Conservation (phyloP, 2,113 vertebrate species). For the Indicator indicator region DNA sequence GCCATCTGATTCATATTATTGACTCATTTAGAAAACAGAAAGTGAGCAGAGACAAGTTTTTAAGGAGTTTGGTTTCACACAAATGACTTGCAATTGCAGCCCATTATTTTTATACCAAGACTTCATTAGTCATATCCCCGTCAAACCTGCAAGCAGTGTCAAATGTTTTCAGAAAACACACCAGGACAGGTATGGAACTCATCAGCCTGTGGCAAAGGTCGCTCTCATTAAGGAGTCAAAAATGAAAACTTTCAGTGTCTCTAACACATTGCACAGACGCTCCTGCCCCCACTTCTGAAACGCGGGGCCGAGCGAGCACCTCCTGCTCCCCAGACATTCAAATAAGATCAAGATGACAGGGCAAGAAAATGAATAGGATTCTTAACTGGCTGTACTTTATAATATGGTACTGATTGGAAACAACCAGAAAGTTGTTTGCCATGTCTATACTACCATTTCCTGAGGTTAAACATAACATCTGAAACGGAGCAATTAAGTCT, state of each 20-base stretch:
- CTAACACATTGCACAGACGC: constrained; percentile 87
- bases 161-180: constrained; percentile 87
- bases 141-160: constrained; percentile 91
- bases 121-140: constrained; percentile 99
- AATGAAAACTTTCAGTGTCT: constrained; percentile 97
- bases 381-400: constrained; percentile 80
- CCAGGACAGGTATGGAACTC: constrained; percentile 98
- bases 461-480: constrained; percentile 91
- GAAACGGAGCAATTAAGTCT: constrained; percentile 89
- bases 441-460: constrained; percentile 87
- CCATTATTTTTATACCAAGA: constrained; percentile 95
- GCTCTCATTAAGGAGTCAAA: constrained; percentile 98
- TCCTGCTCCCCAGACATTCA: constrained; percentile 83
- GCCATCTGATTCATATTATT: constrained; percentile 88
- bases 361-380: constrained; percentile 82
- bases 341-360: constrained; percentile 87
- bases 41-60: constrained; percentile 88
- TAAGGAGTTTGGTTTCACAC: constrained; percentile 83
- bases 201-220: constrained; percentile 95
- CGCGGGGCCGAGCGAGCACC: constrained; percentile 72
- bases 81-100: constrained; percentile 86
- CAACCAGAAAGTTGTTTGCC: constrained; percentile 83
- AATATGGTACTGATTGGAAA: constrained; percentile 84
- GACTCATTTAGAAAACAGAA: constrained; percentile 86
- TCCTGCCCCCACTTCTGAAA: constrained; percentile 78